Percentiles rank a stretch among this genome's conserved stretches.
Conservation (phyloP, 2,797 vertebrate species). For the Nyctibius grandis region DNA sequence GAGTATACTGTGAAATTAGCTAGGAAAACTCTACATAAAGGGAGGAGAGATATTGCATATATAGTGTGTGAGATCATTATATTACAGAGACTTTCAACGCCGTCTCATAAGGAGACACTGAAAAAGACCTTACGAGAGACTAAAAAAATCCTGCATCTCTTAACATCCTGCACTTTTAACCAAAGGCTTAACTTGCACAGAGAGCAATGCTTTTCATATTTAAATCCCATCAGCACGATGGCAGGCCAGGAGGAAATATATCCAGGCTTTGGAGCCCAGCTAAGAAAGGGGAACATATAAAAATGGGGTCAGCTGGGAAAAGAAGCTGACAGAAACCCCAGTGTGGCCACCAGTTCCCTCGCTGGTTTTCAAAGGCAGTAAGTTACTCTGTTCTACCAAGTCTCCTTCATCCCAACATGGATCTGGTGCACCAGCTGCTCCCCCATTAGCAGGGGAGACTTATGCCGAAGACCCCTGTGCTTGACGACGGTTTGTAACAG, state of each 20-base stretch:
- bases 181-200: slow-evolving; percentile 51
- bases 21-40: slow-evolving; percentile 48
- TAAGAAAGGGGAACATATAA: neutral
- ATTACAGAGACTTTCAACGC: slow-evolving; percentile 59
- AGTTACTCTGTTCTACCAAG: neutral
- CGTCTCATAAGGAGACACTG: slow-evolving; percentile 38
- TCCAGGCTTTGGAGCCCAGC: slow-evolving; percentile 19
- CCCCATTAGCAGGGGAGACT: neutral
- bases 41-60: neutral
- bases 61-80: slow-evolving; percentile 49
- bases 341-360: neutral
- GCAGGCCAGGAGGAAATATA: slow-evolving; percentile 38
- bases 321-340: neutral
- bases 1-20: slow-evolving; percentile 65
- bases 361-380: neutral
- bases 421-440: neutral
- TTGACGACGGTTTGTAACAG: fast-evolving
- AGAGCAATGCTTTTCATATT: slow-evolving; percentile 61
- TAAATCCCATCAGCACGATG: slow-evolving; percentile 33
- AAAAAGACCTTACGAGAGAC: slow-evolving; percentile 59
- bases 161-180: slow-evolving; percentile 64
- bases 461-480: neutral
- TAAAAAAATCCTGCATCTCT: slow-evolving; percentile 52
- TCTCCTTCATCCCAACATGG: neutral
- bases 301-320: slow-evolving; percentile 50